Evolutionary conservation across 2,888 invertebrate species (phyloP).

Genomic region (Penaeus monodon): DNA sequence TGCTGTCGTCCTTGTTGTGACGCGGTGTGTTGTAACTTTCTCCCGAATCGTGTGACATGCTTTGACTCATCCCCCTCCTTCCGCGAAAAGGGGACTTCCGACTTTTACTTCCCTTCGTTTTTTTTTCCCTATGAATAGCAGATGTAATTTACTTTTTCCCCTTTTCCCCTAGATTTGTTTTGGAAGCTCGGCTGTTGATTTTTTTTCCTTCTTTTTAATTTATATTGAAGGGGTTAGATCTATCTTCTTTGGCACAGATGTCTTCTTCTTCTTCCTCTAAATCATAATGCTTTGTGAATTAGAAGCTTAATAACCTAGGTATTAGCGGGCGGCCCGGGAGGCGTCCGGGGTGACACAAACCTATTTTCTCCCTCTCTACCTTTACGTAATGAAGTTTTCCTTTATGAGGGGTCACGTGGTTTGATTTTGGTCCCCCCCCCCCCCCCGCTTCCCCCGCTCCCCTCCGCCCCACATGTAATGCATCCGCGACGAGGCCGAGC

Average conservation of each 20-base stretch:
- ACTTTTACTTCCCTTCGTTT: not conserved
- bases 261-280: not conserved
- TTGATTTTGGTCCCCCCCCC: not conserved
- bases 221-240: no score
- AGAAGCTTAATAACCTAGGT: no score
- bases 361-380: not conserved
- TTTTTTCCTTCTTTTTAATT: not conserved
- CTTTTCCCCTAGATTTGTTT: not conserved
- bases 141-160: not conserved
- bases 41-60: no score
- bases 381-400: not conserved
- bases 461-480: not conserved
- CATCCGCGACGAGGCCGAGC: not conserved
- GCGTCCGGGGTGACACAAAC: not conserved
- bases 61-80: no score
- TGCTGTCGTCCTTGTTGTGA: no score
- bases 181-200: not conserved
- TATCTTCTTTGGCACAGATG: no score
- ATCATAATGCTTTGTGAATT: no score
- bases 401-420: not conserved
- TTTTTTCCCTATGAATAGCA: not conserved
- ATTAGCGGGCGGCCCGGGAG: no score
- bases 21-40: no score
- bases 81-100: no score
- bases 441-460: not conserved